Conservation (phyloP, 2,113 vertebrate species). For the Sinocyclocheilus grahami region DNA sequence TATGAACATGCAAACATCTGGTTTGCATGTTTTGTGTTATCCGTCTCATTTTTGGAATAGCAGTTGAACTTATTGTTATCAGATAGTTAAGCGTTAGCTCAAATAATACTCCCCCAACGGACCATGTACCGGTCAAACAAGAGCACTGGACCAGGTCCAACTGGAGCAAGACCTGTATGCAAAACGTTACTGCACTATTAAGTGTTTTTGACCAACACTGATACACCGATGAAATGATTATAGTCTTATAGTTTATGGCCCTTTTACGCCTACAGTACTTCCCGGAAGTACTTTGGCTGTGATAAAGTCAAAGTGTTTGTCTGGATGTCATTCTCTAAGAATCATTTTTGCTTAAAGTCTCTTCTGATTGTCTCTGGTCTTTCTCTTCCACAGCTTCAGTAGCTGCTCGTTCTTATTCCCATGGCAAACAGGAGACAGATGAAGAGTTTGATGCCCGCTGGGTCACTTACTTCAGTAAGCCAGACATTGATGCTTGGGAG, state of each 20-base stretch:
- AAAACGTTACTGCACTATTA: not conserved
- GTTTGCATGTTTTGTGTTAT: not conserved
- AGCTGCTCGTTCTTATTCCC: slow-evolving; percentile 86
- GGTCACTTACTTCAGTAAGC: slow-evolving; percentile 96
- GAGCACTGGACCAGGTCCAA: slow-evolving; percentile 11
- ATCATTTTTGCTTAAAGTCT: not conserved
- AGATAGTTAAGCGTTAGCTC: not conserved
- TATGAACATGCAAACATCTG: not conserved
- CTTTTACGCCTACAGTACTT: not conserved
- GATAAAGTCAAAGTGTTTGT: not conserved
- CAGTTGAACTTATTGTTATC: not conserved
- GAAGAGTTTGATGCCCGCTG: slow-evolving; percentile 99
- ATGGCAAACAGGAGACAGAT: slow-evolving; percentile 90
- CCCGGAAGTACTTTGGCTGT: not conserved
- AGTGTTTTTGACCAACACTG: not conserved
- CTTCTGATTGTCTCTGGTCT: not conserved
- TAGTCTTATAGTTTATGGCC: not conserved
- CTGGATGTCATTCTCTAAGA: not conserved
- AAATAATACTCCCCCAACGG: not conserved
- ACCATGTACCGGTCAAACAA: not conserved
- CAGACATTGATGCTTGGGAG: slow-evolving; percentile 96
- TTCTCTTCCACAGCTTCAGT: slow-evolving; percentile 72
- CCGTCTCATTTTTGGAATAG: not conserved
- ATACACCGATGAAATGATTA: not conserved
- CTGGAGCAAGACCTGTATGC: not conserved